Percentiles rank a stretch among this genome's conserved stretches.
phyloP scores from a whole-genome alignment of 2,113 vertebrate genomes.

The Spea bombifrons region DNA sequence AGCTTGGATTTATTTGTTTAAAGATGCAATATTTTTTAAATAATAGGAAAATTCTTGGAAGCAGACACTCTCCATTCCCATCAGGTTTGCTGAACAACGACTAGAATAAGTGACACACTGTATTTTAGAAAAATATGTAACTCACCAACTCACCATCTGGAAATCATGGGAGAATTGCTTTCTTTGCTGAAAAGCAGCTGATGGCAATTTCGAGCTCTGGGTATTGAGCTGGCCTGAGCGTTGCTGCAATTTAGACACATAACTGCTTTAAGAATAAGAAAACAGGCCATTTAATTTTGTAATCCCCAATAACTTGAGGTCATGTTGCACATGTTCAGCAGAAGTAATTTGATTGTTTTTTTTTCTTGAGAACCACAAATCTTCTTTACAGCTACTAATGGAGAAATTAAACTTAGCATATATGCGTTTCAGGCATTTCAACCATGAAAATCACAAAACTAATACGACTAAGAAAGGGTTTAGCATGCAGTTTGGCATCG shows the following conservation, averaged over 20 bases:
- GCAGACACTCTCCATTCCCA: neutral
- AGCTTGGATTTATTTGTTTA: too few relatives aligned
- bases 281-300: slow-evolving; percentile 38
- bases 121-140: slow-evolving; percentile 30
- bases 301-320: slow-evolving; percentile 36
- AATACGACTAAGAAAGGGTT: neutral
- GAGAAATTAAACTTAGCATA: slow-evolving; percentile 3
- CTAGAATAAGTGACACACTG: slow-evolving; percentile 6
- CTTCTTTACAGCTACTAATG: slow-evolving; percentile 17
- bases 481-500: neutral
- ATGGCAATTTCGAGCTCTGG: slow-evolving; percentile 33
- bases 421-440: neutral
- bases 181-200: slow-evolving; percentile 39
- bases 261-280: slow-evolving; percentile 40
- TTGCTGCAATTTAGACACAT: slow-evolving; percentile 35
- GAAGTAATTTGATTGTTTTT: slow-evolving; percentile 40
- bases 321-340: slow-evolving; percentile 37
- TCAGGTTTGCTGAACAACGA: neutral
- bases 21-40: too few relatives aligned
- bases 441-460: neutral
- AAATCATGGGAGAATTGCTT: slow-evolving; percentile 35
- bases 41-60: too few relatives aligned
- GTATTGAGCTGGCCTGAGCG: slow-evolving; percentile 27
- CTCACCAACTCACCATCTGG: slow-evolving; percentile 37
- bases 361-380: slow-evolving; percentile 30